phyloP scores from a whole-genome alignment of 2,797 vertebrate genomes.

The Urocyon cinereoargenteus region DNA sequence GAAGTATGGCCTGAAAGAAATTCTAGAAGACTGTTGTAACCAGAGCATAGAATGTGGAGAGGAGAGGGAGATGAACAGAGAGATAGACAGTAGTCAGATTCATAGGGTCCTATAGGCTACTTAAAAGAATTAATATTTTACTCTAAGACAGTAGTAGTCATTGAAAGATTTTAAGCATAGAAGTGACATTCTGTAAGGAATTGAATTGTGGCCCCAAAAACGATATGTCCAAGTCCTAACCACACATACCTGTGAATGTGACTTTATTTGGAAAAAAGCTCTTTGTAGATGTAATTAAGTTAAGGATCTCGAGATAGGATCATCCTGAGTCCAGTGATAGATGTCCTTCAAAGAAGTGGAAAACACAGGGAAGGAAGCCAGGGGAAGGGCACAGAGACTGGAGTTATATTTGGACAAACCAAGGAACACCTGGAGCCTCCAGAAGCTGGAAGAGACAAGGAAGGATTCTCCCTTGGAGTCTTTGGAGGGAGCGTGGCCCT shows the following conservation, averaged over 20 bases:
- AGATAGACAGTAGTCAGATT: background rate
- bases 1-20: background rate
- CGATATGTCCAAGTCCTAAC: background rate
- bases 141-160: background rate
- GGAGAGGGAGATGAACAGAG: background rate
- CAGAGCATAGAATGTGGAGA: background rate
- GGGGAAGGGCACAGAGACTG: background rate
- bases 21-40: background rate
- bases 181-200: background rate
- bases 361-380: background rate
- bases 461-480: background rate
- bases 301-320: background rate
- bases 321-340: background rate
- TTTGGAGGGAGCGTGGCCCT: background rate
- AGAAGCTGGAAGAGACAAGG: background rate
- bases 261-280: background rate
- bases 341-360: background rate
- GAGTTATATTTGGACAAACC: background rate
- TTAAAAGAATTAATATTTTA: constrained; percentile 5
- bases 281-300: background rate
- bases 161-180: background rate
- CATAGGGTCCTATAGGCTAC: background rate
- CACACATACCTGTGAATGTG: background rate
- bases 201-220: background rate
- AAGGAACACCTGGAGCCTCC: background rate